These are phyloP conservation scores for Mirza zaza DNA, from an alignment of 2,113 vertebrate species.

Conservation along the genomic window DNA sequence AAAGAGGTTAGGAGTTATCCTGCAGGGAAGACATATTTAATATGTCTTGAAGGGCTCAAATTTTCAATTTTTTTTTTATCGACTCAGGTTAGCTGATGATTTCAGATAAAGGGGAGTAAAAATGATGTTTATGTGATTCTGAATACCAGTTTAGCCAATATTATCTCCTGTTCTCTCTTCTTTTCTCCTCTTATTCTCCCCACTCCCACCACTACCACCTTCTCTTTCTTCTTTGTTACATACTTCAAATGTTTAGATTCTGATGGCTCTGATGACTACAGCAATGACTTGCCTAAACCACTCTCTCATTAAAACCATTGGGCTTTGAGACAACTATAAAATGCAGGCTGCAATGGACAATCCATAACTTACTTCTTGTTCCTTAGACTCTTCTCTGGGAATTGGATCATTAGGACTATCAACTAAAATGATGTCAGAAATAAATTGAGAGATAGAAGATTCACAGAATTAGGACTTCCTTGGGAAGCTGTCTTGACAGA, in stretches of 20 bases:
- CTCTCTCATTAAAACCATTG: background rate
- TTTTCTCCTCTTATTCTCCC: background rate
- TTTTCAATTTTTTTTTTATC: background rate
- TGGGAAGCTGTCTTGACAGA: background rate
- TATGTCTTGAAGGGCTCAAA: background rate
- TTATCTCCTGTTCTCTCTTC: background rate
- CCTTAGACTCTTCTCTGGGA: background rate
- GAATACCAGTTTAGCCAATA: background rate
- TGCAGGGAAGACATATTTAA: background rate
- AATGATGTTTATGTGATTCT: background rate
- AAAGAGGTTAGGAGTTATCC: background rate
- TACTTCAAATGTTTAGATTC: background rate
- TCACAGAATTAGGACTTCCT: background rate
- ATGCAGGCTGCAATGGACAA: background rate
- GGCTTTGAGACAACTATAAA: background rate
- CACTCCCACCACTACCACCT: background rate
- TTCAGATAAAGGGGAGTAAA: background rate
- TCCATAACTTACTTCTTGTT: background rate
- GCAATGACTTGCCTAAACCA: background rate
- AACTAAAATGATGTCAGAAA: background rate
- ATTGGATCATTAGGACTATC: background rate
- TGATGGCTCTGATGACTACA: background rate
- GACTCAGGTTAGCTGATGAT: background rate
- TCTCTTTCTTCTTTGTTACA: background rate
- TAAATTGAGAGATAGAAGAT: background rate